Evolutionary conservation across 2,797 vertebrate genomes (phyloP), one percentile per base, ranked within the genome.

Genomic region (Crax fasciolata): DNA sequence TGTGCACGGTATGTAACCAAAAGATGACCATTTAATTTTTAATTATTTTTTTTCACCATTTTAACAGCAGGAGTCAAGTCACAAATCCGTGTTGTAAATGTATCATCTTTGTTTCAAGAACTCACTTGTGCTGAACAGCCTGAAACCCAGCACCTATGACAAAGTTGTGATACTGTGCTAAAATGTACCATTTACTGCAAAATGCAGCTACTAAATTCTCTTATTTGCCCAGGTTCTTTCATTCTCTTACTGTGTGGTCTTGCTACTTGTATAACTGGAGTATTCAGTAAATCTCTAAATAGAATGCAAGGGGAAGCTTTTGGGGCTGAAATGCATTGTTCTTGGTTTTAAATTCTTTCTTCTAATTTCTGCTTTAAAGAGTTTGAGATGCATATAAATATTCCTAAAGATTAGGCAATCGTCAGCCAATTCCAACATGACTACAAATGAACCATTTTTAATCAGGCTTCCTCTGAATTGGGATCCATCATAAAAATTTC

Each of bases 371-470:
- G 38, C n/a, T 55, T 90, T 65, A 89, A 95, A 92, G 67, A 90
- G 57, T 90, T 84, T 71, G 67, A 79, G 43, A 93, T 80, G 84
- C 61, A 74, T 90, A 92, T 90, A 96, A 96, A 90, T 96, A 89
- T 96, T 94, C 38, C 75, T 89, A 91, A 93, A 96, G 62, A 95
- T 74, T 89, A 93, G 81, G n/a, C 86, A 89, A 72, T 43, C 93
- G 78, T 57, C 71, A 90, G 94, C 93, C 94, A 96, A 95, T 57
- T 93, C 81, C 71, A 92, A 18, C 90, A 90, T 79, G 84, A 52
- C 86, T 74, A 51, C 61, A 95, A 95, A 92, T 92, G 77, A 94
- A 90, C 41, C 35, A 82, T 94, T 95, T 91, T 94, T 80, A 93
- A 71, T 80, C 67, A 87, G 39, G 28, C 86, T 93, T 87, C 77